Conservation (phyloP, 2,113 vertebrate species). For the Zootoca vivipara region DNA sequence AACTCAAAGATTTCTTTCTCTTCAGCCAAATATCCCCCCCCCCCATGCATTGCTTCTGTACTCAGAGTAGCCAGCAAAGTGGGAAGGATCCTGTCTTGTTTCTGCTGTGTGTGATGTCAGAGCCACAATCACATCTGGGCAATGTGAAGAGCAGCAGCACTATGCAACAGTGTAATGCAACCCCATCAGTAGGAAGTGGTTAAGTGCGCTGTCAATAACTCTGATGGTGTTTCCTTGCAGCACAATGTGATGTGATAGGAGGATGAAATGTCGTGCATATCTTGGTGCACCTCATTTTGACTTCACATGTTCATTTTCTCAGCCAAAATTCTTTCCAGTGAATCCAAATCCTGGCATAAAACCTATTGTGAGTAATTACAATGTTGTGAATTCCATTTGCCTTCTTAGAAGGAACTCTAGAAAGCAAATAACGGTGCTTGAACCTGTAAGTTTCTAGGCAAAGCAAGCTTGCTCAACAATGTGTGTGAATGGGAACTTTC, state of each 20-base stretch:
- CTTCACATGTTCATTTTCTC: neutral
- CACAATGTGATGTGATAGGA: neutral
- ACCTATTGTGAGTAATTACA: neutral
- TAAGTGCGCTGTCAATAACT: neutral
- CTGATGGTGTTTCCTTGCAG: neutral
- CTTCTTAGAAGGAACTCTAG: slow-evolving; percentile 2
- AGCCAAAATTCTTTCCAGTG: neutral
- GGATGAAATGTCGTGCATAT: neutral
- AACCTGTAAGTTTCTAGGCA: neutral
- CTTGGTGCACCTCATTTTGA: neutral
- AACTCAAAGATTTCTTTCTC: neutral
- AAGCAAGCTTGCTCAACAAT: neutral
- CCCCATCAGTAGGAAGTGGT: neutral
- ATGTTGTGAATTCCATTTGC: neutral
- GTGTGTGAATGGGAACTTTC: neutral
- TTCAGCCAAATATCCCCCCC: neutral
- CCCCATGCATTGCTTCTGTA: neutral
- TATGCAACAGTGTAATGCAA: neutral
- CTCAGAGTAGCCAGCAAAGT: slow-evolving; percentile 9
- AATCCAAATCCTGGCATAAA: neutral
- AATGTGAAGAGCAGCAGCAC: neutral
- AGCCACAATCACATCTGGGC: neutral
- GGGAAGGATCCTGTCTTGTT: neutral
- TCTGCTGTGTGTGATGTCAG: neutral
- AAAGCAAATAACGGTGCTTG: neutral